phyloP scores from a whole-genome alignment of 2,113 vertebrate species.

The Hemicordylus capensis region DNA sequence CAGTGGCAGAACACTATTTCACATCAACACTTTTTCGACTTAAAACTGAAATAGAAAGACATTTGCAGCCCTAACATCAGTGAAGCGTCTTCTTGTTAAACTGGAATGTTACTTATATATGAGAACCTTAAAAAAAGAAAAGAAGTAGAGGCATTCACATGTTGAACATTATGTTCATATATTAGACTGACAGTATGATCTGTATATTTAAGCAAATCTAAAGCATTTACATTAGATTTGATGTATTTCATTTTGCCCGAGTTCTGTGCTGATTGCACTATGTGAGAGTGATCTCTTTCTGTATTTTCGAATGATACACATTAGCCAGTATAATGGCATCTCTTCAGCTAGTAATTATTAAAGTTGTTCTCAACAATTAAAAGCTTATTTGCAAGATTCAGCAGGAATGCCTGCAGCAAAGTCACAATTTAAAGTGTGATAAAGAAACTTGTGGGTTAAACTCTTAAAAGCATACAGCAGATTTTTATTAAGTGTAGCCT shows the following conservation, averaged over 20 bases:
- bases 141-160: background rate
- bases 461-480: slow-evolving; percentile 32
- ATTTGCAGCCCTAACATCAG: background rate
- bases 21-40: background rate
- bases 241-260: background rate
- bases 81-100: background rate
- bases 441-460: slow-evolving; percentile 70
- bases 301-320: background rate
- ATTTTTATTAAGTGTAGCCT: slow-evolving; percentile 63
- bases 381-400: background rate
- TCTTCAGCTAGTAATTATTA: background rate
- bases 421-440: background rate
- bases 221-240: slow-evolving; percentile 7
- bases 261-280: background rate
- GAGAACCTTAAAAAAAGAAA: too few species aligned
- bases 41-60: too few species aligned
- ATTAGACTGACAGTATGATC: background rate
- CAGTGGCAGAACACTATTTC: background rate
- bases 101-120: background rate
- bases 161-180: background rate
- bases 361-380: background rate
- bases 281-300: background rate
- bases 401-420: background rate
- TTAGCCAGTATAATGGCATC: background rate
- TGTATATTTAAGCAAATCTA: background rate